Conservation (phyloP, 2,113 vertebrate genomes). For the Cololabis saira region DNA sequence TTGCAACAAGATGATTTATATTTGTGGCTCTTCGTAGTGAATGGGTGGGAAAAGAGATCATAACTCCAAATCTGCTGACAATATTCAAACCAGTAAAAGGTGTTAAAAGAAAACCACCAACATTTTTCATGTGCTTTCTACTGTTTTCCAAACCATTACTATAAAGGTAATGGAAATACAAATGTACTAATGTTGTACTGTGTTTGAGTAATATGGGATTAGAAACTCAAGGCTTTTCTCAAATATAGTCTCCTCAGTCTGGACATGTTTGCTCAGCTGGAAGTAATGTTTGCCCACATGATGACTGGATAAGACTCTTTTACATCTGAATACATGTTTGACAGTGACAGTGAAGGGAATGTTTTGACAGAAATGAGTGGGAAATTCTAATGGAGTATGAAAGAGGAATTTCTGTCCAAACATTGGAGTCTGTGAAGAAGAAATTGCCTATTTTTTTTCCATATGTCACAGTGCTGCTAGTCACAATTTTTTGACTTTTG, state of each 20-base stretch:
- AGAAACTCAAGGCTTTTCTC: slow-evolving; percentile 60
- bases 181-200: slow-evolving; percentile 29
- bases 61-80: too few relatives aligned
- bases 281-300: slow-evolving; percentile 73
- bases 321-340: slow-evolving; percentile 74
- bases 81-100: too few relatives aligned
- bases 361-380: slow-evolving; percentile 75
- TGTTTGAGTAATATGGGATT: slow-evolving; percentile 53
- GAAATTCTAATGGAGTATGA: slow-evolving; percentile 72
- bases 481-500: slow-evolving; percentile 12
- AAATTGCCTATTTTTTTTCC: slow-evolving; percentile 17
- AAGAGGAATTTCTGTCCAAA: slow-evolving; percentile 68
- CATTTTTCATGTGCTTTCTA: too few relatives aligned
- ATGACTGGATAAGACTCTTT: slow-evolving; percentile 70
- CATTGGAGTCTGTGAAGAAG: slow-evolving; percentile 42
- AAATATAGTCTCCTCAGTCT: slow-evolving; percentile 48
- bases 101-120: too few relatives aligned
- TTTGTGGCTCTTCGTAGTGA: too few relatives aligned
- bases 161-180: neutral
- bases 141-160: too few relatives aligned
- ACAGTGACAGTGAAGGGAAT: slow-evolving; percentile 72
- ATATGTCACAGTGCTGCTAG: neutral
- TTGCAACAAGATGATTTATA: too few relatives aligned
- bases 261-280: slow-evolving; percentile 79
- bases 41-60: too few relatives aligned